phyloP scores from a whole-genome alignment of 2,113 vertebrate genomes.

The Syrrhaptes paradoxus region DNA sequence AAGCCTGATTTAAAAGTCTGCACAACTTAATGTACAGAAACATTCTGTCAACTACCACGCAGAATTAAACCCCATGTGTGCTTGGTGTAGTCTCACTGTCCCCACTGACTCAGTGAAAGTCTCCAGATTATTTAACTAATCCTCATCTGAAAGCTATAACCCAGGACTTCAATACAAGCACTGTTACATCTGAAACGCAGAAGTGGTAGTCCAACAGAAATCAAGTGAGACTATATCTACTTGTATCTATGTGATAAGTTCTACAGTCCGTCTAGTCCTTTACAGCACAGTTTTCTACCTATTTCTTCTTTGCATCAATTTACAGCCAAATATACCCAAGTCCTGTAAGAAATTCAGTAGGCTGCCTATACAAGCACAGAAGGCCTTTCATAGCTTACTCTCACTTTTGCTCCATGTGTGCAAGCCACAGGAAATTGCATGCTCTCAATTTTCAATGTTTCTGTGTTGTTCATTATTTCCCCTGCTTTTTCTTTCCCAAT shows the following conservation, averaged over 20 bases:
- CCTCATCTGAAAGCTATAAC: background rate
- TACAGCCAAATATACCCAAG: background rate
- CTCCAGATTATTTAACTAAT: background rate
- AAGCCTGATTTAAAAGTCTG: background rate
- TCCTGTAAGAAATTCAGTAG: background rate
- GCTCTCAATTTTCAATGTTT: background rate
- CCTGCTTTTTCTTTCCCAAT: background rate
- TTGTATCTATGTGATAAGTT: accelerated
- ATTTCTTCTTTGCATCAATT: background rate
- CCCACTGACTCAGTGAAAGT: background rate
- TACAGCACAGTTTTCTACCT: background rate
- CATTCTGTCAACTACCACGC: background rate
- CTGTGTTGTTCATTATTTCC: background rate
- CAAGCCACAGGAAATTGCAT: background rate
- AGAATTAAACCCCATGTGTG: background rate
- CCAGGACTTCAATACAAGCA: background rate
- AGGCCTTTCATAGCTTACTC: background rate
- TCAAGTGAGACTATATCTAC: background rate
- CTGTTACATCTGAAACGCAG: background rate
- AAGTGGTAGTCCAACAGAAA: background rate
- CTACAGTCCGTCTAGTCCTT: background rate
- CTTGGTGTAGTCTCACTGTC: background rate
- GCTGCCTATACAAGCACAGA: background rate
- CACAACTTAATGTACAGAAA: background rate
- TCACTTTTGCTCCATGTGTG: background rate